Evolutionary conservation across 64 coral and sea anemone genomes (phyloP).

Genomic region (Pocillopora damicornis): DNA sequence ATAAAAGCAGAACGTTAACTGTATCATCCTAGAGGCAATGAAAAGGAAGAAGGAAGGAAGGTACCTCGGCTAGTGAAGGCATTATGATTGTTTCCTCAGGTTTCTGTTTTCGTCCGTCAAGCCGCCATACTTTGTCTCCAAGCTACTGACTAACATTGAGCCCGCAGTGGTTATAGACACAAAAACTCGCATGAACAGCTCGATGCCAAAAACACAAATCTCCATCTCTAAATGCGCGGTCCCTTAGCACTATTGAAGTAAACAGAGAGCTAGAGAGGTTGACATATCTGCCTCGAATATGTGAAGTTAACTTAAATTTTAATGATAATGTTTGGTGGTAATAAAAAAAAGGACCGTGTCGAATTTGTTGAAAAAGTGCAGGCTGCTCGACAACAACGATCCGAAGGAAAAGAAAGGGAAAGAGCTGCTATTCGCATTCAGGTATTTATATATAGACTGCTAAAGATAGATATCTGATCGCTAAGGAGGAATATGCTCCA

Average conservation of each 20-base stretch:
- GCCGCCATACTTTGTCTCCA: conserved; percentile 65
- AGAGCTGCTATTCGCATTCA: conserved; percentile 69
- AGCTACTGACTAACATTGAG: conserved; percentile 18
- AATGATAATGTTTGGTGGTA: conserved; percentile 54
- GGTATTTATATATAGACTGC: not conserved
- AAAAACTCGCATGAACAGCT: not conserved
- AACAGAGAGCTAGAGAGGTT: conserved; percentile 9
- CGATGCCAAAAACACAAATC: not conserved
- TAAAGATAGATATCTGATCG: not conserved
- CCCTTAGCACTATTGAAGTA: not conserved
- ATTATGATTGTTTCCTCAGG: not conserved
- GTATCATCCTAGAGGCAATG: not conserved
- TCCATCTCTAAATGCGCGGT: not conserved
- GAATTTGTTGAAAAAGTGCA: conserved; percentile 58
- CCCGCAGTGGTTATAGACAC: not conserved
- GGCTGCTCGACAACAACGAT: conserved; percentile 71
- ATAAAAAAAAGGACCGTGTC: conserved; percentile 26
- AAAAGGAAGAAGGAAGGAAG: not conserved
- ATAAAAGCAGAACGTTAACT: not conserved
- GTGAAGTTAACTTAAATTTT: not conserved
- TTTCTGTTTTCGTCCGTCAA: not conserved
- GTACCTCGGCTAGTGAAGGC: conserved; percentile 57
- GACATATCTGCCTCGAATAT: not conserved
- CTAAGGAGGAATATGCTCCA: not conserved
- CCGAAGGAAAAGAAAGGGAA: conserved; percentile 56